phyloP scores from a whole-genome alignment of 1,140 invertebrate species.

The Conus betulinus region DNA sequence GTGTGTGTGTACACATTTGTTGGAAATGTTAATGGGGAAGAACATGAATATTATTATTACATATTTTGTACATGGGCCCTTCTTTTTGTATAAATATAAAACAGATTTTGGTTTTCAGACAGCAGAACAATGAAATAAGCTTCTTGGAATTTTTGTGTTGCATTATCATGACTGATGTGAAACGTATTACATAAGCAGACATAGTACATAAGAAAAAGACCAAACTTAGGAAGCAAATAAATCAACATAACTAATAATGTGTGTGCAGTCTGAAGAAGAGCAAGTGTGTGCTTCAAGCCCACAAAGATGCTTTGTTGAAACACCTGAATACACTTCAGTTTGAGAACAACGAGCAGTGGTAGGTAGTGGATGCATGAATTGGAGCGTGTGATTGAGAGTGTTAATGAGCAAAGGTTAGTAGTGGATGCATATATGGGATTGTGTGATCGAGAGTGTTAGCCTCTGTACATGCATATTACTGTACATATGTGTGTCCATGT shows the following conservation, averaged over 20 bases:
- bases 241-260: background rate
- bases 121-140: too few relatives aligned
- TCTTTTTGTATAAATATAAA: too few relatives aligned
- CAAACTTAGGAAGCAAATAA: too few relatives aligned
- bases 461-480: background rate
- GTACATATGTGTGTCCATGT: constrained; percentile 5
- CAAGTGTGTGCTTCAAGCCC: constrained; percentile 49
- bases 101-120: too few relatives aligned
- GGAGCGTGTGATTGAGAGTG: background rate
- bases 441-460: background rate
- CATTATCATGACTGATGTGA: too few relatives aligned
- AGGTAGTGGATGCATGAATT: constrained; percentile 22
- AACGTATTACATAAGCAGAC: too few relatives aligned
- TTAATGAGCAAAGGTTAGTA: constrained; percentile 37
- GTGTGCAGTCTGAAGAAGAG: constrained; percentile 55
- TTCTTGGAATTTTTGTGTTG: too few relatives aligned
- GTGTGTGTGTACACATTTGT: too few relatives aligned
- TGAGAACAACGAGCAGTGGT: constrained; percentile 38
- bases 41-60: too few relatives aligned
- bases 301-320: constrained; percentile 49
- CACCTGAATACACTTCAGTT: constrained; percentile 42
- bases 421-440: background rate
- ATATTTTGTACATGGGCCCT: too few relatives aligned
- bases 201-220: too few relatives aligned
- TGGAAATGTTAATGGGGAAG: too few relatives aligned